Percentiles rank a stretch among this genome's conserved stretches.
Conservation (phyloP, 2,888 invertebrate genomes). For the Lasioglossum morio region DNA sequence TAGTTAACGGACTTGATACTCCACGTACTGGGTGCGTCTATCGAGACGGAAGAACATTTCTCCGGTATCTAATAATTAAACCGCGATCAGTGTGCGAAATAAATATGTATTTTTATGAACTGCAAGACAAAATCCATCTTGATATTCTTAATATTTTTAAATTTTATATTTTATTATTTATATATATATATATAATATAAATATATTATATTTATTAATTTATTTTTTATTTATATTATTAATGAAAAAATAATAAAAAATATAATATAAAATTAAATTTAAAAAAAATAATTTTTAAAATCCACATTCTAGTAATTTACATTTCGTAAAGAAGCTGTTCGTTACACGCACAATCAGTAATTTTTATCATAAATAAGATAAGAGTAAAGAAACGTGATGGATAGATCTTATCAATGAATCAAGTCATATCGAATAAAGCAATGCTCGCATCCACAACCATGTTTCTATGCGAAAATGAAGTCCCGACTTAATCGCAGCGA, state of each 20-base stretch:
- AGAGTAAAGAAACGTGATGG: background rate
- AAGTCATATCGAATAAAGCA: background rate
- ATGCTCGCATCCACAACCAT: background rate
- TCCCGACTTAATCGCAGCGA: background rate
- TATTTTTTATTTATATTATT: too few relatives aligned
- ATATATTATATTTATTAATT: too few relatives aligned
- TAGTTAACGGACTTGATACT: conserved; percentile 20
- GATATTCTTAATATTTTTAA: too few relatives aligned
- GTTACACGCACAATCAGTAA: background rate
- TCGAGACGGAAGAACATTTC: background rate
- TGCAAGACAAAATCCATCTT: background rate
- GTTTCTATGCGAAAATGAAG: background rate
- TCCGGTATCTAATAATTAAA: background rate
- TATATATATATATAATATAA: too few relatives aligned
- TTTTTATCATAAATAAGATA: background rate
- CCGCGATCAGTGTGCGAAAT: background rate
- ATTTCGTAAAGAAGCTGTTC: background rate
- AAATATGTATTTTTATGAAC: background rate
- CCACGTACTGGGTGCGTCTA: background rate
- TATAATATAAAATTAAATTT: too few relatives aligned
- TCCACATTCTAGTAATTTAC: background rate
- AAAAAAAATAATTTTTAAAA: background rate
- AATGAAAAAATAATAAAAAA: too few relatives aligned
- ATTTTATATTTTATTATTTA: too few relatives aligned
- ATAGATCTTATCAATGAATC: too few relatives aligned